Percentiles rank a stretch among this genome's conserved stretches.
Evolutionary conservation across 2,888 invertebrate species (phyloP).

Genomic region (Dioctria linearis): DNA sequence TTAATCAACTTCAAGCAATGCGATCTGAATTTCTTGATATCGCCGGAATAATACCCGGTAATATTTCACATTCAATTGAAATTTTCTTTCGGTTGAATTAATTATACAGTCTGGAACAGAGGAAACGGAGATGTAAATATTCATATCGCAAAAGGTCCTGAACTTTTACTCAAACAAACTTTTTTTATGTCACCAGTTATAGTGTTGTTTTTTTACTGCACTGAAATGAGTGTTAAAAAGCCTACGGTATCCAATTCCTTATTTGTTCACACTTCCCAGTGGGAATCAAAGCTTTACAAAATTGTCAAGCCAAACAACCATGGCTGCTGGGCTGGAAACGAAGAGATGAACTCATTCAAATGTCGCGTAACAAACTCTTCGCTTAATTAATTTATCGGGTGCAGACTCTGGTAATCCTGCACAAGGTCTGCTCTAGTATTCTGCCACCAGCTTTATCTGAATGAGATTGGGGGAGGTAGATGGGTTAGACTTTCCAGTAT

Average conservation of each 20-base stretch:
- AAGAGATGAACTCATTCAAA: constrained; percentile 28
- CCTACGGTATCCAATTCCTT: constrained; percentile 24
- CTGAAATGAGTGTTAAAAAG: background rate
- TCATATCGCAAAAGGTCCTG: too few relatives aligned
- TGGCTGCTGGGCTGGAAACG: background rate
- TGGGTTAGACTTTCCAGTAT: background rate
- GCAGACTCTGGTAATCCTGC: background rate
- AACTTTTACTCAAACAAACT: too few relatives aligned
- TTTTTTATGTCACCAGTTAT: too few relatives aligned
- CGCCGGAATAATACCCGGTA: constrained; percentile 1
- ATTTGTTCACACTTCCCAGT: background rate
- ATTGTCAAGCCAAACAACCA: constrained; percentile 16
- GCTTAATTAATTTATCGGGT: constrained; percentile 34
- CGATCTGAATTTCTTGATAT: background rate
- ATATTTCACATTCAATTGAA: constrained; percentile 33
- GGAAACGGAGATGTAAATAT: background rate
- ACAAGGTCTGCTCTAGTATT: background rate
- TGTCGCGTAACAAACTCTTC: constrained; percentile 24
- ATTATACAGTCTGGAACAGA: background rate
- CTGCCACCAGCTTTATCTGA: background rate
- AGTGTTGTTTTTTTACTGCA: background rate
- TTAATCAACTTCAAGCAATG: constrained; percentile 37
- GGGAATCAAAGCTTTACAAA: background rate
- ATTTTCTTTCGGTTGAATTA: background rate
- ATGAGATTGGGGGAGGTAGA: background rate